A percentile compares a stretch with the other conserved stretches of the same genome.
These are phyloP conservation scores for Hylaea fasciaria DNA, from an alignment of 2,888 invertebrate genomes.

Conservation along the genomic window DNA sequence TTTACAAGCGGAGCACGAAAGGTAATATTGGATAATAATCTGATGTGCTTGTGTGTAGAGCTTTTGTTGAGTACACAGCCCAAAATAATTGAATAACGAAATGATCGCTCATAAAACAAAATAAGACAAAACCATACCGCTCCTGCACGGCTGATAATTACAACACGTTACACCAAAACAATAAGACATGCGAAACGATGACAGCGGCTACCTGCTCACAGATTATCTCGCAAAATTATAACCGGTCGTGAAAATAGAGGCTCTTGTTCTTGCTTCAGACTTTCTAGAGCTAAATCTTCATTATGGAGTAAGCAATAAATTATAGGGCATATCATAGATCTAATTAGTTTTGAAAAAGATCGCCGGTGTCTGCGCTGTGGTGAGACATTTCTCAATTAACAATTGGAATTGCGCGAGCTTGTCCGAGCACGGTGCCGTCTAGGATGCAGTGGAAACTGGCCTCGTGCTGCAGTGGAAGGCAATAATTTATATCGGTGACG, in stretches of 20 bases:
- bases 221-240: slow-evolving; percentile 75
- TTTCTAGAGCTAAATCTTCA: slow-evolving; percentile 76
- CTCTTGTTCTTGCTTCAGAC: slow-evolving; percentile 63
- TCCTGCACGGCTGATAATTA: slow-evolving; percentile 37
- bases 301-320: slow-evolving; percentile 70
- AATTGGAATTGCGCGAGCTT: slow-evolving; percentile 25
- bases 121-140: slow-evolving; percentile 23
- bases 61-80: not conserved
- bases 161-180: slow-evolving; percentile 41
- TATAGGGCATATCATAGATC: slow-evolving; percentile 71
- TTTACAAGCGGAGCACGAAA: not conserved
- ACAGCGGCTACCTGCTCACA: slow-evolving; percentile 62
- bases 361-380: slow-evolving; percentile 27
- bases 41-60: not conserved
- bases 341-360: slow-evolving; percentile 52
- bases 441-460: slow-evolving; percentile 44
- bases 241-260: slow-evolving; percentile 60
- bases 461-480: slow-evolving; percentile 44
- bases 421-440: slow-evolving; percentile 25
- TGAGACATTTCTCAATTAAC: slow-evolving; percentile 41
- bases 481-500: slow-evolving; percentile 71
- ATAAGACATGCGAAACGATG: slow-evolving; percentile 56
- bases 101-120: slow-evolving; percentile 35
- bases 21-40: not conserved
- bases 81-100: slow-evolving; percentile 22